These are phyloP conservation scores for Antrozous pallidus DNA, from an alignment of 2,797 vertebrate species.

Conservation along the genomic window DNA sequence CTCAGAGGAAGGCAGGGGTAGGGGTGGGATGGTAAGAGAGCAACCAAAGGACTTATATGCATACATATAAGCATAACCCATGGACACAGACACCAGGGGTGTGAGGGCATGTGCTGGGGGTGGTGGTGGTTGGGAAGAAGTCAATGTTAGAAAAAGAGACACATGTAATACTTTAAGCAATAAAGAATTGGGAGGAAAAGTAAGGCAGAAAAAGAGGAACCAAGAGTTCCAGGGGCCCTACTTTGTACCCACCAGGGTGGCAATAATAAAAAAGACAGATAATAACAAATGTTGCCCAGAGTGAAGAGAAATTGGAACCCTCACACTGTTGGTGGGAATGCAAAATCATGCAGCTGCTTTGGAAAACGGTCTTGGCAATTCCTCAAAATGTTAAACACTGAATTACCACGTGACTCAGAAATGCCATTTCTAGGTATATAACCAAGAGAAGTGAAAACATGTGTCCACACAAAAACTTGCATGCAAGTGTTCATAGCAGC, in stretches of 20 bases:
- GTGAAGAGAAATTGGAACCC: background rate
- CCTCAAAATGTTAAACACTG: background rate
- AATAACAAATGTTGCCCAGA: background rate
- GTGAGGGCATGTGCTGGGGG: too few relatives aligned
- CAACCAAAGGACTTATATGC: too few relatives aligned
- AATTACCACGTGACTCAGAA: background rate
- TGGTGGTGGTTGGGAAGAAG: too few relatives aligned
- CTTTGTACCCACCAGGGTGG: background rate
- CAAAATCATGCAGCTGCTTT: background rate
- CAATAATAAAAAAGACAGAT: background rate
- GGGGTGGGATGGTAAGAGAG: too few relatives aligned
- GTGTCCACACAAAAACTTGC: background rate
- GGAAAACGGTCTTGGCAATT: background rate
- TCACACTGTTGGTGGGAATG: background rate
- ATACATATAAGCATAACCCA: too few relatives aligned
- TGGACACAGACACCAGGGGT: too few relatives aligned
- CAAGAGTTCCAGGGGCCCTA: background rate
- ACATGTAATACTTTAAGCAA: too few relatives aligned
- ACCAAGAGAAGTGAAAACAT: slow-evolving; percentile 27
- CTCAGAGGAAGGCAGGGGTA: too few relatives aligned
- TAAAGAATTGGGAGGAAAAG: background rate
- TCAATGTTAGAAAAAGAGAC: too few relatives aligned
- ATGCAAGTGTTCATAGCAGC: background rate
- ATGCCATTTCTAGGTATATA: background rate
- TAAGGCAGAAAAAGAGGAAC: background rate